Base-by-base conservation (phyloP, 2,888 invertebrate genomes). In the Tetramorium bicarinatum region DNA sequence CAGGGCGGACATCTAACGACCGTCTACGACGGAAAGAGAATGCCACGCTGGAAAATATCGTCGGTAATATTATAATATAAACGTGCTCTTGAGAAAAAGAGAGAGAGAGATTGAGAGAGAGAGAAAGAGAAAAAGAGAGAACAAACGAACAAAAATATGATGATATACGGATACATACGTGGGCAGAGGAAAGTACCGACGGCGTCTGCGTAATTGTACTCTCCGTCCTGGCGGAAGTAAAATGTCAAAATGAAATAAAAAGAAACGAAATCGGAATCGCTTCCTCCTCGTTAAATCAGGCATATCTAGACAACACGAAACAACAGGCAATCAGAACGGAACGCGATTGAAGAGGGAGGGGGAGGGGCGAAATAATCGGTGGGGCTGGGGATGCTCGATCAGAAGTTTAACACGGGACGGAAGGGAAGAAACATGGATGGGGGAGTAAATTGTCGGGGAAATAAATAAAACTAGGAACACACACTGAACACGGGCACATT, bases 401-500 rank as follows among this genome's bases (percentile, higher is more conserved):
- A 69, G 62, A 66, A 76, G 74, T 52, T n/a, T 29, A 34, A 38
- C 61, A 62, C 18, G 47, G 49, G 77, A 13, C 9, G 34, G 59
- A 67, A 25, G 52, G 82, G 34, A 13, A 25, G 66, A 69, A 25
- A 21, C 7, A 25, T 38, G 84, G 61, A 71, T 34, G 4, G 44
- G 54, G 72, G 59, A 69, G 66, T 56, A 66, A 67, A 69, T 61
- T 11, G 67, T 80, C 52, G 80, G 75, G 44, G 81, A 82, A 82
- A 41, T 29, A 67, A 81, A 85, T 64, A 83, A 82, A 87, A 87
- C 81, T 56, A 67, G 87, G 91, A 87, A 83, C 87, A 92, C 88
- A 92, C 91, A 92, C 87, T 87, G 91, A 92, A 92, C 87, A 93
- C 90, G 91, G 92, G 91, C 92, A 91, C 92, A 93, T 93, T 83